These are phyloP conservation scores for Pelecanus crispus DNA, from an alignment of 2,113 vertebrate genomes.

Conservation along the genomic window DNA sequence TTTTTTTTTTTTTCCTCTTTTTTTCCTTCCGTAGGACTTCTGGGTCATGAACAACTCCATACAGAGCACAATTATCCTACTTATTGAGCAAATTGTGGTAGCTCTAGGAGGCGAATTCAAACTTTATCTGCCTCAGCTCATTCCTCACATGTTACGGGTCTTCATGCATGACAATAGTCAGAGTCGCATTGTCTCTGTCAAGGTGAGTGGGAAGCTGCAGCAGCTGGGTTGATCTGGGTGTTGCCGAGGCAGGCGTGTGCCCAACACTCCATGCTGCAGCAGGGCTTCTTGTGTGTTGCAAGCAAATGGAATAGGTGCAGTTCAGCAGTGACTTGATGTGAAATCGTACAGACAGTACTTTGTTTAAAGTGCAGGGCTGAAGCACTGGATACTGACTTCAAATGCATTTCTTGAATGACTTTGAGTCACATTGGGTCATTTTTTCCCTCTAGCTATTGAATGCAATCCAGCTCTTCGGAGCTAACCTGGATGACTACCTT, in stretches of 20 bases:
- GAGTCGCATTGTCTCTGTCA: constrained; percentile 91
- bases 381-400: neutral
- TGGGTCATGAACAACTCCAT: constrained; percentile 99
- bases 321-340: neutral
- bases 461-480: constrained; percentile 96
- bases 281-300: neutral
- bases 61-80: constrained; percentile 97
- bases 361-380: neutral
- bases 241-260: neutral
- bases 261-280: fast-evolving
- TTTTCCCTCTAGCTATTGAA: constrained; percentile 81
- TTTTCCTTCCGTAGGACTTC: constrained; percentile 81
- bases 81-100: constrained; percentile 97
- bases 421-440: neutral
- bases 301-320: neutral
- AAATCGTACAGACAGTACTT: neutral
- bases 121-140: constrained; percentile 95
- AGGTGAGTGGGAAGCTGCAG: constrained; percentile 73
- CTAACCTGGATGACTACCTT: constrained; percentile 97
- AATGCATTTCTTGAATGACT: neutral
- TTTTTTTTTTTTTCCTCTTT: neutral
- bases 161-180: constrained; percentile 98
- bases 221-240: neutral
- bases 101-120: constrained; percentile 97
- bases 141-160: constrained; percentile 96